These are phyloP conservation scores for Hucho hucho DNA, from an alignment of 2,113 vertebrate species.

Conservation along the genomic window DNA sequence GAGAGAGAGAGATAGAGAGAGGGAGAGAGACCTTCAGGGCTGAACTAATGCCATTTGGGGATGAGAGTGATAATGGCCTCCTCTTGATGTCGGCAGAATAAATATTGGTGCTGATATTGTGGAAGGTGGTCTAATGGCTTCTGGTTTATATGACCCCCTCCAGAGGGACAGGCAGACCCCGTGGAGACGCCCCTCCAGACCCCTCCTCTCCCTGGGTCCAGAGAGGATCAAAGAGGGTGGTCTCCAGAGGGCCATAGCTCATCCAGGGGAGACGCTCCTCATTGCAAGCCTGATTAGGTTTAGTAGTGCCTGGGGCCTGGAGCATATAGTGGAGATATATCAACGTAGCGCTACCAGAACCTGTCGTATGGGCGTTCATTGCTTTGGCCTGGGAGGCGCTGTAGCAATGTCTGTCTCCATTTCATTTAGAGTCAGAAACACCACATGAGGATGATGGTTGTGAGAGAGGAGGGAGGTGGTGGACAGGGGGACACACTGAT, in stretches of 20 bases:
- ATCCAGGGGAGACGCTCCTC: slow-evolving; percentile 56
- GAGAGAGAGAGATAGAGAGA: not conserved
- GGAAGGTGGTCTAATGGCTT: not conserved
- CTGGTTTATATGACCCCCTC: slow-evolving; percentile 1
- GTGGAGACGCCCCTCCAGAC: not conserved
- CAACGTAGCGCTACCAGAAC: slow-evolving; percentile 25
- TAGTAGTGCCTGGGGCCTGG: slow-evolving; percentile 44
- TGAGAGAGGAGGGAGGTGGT: no score
- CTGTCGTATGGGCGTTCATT: not conserved
- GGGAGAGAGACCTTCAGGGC: not conserved
- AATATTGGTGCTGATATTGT: slow-evolving; percentile 58
- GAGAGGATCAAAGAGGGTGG: not conserved
- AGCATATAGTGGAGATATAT: slow-evolving; percentile 51
- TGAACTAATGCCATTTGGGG: slow-evolving; percentile 19
- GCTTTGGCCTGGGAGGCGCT: slow-evolving; percentile 3
- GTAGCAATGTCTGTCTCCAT: no score
- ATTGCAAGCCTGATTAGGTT: slow-evolving; percentile 61
- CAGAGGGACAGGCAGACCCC: not conserved
- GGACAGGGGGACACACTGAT: no score
- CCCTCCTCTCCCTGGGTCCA: not conserved
- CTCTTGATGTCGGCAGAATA: slow-evolving; percentile 55
- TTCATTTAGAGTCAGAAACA: not conserved
- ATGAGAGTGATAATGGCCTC: slow-evolving; percentile 33
- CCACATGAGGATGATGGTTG: not conserved
- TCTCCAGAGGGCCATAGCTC: slow-evolving; percentile 53